Conservation (phyloP, 2,797 vertebrate genomes). For the Characodon lateralis region DNA sequence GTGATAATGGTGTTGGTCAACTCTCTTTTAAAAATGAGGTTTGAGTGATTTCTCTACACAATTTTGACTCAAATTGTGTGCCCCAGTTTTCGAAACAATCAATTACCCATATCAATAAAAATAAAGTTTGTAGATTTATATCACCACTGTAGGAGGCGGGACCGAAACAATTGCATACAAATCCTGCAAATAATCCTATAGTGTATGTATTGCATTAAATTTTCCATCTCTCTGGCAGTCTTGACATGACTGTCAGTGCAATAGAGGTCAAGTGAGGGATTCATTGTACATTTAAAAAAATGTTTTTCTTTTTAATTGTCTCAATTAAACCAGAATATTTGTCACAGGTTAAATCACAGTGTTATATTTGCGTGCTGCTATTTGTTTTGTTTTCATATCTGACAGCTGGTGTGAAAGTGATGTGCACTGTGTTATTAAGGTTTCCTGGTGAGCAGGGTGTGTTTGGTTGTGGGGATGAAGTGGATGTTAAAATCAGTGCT, state of each 20-base stretch:
- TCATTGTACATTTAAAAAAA: not conserved
- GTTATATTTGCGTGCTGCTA: too few species aligned
- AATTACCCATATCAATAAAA: too few species aligned
- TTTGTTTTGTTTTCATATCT: conserved; percentile 11
- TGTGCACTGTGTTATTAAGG: conserved; percentile 28
- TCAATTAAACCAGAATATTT: not conserved
- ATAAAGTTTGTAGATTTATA: not conserved
- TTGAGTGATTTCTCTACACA: not conserved
- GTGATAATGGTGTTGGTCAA: not conserved
- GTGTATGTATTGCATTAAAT: not conserved
- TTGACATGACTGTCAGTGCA: too few species aligned
- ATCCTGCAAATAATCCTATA: not conserved
- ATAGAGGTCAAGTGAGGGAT: not conserved
- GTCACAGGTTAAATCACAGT: not conserved
- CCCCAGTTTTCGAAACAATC: not conserved
- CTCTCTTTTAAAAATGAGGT: not conserved
- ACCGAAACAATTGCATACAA: not conserved
- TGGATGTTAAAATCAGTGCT: conserved; percentile 45
- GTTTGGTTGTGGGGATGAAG: conserved; percentile 27
- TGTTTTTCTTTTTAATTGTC: not conserved
- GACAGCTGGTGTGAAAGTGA: conserved; percentile 16
- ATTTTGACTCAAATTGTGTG: not conserved
- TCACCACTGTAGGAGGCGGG: not conserved
- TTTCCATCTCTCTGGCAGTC: not conserved
- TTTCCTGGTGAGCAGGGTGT: conserved; percentile 35